Conservation (phyloP, 2,113 vertebrate species). For the Cyanocitta stelleri region DNA sequence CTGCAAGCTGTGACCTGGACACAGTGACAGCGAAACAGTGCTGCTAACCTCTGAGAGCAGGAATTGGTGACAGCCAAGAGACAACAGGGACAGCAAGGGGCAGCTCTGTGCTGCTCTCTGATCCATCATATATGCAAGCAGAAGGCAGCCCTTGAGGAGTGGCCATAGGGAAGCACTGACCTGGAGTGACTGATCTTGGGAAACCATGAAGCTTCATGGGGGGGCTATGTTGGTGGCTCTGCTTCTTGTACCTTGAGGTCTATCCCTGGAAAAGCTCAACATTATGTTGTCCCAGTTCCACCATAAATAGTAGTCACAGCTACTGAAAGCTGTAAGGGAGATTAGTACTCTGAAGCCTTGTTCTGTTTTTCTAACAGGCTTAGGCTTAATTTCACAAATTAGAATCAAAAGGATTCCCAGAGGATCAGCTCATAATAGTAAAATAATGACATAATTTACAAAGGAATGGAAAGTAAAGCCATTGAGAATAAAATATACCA, state of each 20-base stretch:
- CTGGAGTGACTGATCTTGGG: background rate
- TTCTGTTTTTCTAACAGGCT: background rate
- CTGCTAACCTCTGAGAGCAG: background rate
- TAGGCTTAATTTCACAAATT: background rate
- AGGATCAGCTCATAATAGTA: background rate
- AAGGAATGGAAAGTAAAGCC: background rate
- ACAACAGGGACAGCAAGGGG: rapidly evolving
- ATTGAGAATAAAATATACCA: background rate
- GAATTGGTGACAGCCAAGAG: background rate
- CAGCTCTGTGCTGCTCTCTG: background rate
- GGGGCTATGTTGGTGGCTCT: background rate
- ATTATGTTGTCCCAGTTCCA: background rate
- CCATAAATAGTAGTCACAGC: background rate
- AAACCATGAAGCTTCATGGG: background rate
- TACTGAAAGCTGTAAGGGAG: background rate
- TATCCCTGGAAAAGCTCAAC: background rate
- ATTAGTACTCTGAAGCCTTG: background rate
- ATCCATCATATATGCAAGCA: rapidly evolving
- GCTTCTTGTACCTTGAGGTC: background rate
- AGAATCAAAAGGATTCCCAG: background rate
- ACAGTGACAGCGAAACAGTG: background rate
- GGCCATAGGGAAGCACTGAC: background rate
- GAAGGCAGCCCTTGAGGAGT: background rate
- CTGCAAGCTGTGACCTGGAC: background rate
- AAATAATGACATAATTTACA: background rate